Evolutionary conservation across 2,113 vertebrate genomes (phyloP).

Genomic region (Amphiprion ocellaris): DNA sequence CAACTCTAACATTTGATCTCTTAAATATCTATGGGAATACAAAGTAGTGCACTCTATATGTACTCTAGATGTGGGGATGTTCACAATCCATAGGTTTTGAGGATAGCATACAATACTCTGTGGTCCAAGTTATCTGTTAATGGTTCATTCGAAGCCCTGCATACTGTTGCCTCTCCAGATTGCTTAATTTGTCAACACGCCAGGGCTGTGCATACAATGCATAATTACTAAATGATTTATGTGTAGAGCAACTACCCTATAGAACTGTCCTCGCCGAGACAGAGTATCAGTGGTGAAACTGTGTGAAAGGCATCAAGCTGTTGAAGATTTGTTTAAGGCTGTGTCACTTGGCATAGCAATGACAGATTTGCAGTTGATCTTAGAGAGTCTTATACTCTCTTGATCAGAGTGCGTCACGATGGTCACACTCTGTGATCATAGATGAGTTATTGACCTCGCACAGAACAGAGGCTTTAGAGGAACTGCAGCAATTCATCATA

Average conservation of each 20-base stretch:
- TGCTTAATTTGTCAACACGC: slow-evolving; percentile 80
- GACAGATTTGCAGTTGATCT: slow-evolving; percentile 76
- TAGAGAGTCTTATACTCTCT: slow-evolving; percentile 64
- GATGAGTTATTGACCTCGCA: slow-evolving; percentile 83
- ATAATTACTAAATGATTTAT: slow-evolving; percentile 83
- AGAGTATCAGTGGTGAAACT: slow-evolving; percentile 53
- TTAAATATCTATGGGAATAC: background rate
- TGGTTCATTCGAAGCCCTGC: slow-evolving; percentile 55
- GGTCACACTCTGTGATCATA: slow-evolving; percentile 79
- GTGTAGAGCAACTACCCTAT: slow-evolving; percentile 39
- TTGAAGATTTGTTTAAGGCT: slow-evolving; percentile 75
- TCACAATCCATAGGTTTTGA: slow-evolving; percentile 21
- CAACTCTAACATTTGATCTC: background rate
- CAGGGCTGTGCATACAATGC: slow-evolving; percentile 64
- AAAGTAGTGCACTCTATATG: background rate
- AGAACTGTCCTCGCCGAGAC: slow-evolving; percentile 47
- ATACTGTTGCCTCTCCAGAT: slow-evolving; percentile 61
- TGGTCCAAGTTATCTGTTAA: slow-evolving; percentile 57
- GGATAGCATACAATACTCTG: slow-evolving; percentile 9
- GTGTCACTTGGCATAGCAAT: slow-evolving; percentile 57
- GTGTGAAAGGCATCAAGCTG: slow-evolving; percentile 59
- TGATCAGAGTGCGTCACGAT: slow-evolving; percentile 75
- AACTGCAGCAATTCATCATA: slow-evolving; percentile 80
- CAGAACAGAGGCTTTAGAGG: slow-evolving; percentile 69
- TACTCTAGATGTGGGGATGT: background rate